These are phyloP conservation scores for Brienomyrus longianalis DNA, from an alignment of 2,113 vertebrate genomes.

Conservation along the genomic window DNA sequence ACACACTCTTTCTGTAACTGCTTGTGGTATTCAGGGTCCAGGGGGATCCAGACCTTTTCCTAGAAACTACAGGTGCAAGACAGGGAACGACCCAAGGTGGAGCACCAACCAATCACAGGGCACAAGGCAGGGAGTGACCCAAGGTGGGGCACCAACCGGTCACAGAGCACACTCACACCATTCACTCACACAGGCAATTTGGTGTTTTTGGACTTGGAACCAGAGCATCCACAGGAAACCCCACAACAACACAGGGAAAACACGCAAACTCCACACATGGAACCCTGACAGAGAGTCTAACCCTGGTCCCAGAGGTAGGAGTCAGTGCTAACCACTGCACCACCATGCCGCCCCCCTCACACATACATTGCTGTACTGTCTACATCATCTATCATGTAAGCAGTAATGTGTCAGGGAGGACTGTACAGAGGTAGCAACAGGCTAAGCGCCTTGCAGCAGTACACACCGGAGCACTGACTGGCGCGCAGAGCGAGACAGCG, in stretches of 20 bases:
- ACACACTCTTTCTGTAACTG: neutral
- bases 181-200: neutral
- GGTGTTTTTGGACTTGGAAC: neutral
- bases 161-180: neutral
- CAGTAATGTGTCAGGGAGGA: neutral
- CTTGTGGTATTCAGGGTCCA: neutral
- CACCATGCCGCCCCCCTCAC: neutral
- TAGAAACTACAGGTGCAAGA: neutral
- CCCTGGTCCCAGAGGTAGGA: neutral
- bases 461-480: constrained; percentile 82
- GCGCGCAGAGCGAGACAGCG: constrained; percentile 70
- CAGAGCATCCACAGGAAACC: neutral
- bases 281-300: neutral
- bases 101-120: neutral
- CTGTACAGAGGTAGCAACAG: neutral
- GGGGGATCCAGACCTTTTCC: neutral
- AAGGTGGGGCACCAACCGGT: neutral
- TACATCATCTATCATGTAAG: neutral
- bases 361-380: neutral
- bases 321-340: neutral
- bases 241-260: neutral
- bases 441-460: neutral
- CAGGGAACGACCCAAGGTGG: neutral
- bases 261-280: neutral
- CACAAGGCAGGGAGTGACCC: too few species aligned